These are phyloP conservation scores for Anguilla rostrata DNA, from an alignment of 2,113 vertebrate species.

Conservation along the genomic window DNA sequence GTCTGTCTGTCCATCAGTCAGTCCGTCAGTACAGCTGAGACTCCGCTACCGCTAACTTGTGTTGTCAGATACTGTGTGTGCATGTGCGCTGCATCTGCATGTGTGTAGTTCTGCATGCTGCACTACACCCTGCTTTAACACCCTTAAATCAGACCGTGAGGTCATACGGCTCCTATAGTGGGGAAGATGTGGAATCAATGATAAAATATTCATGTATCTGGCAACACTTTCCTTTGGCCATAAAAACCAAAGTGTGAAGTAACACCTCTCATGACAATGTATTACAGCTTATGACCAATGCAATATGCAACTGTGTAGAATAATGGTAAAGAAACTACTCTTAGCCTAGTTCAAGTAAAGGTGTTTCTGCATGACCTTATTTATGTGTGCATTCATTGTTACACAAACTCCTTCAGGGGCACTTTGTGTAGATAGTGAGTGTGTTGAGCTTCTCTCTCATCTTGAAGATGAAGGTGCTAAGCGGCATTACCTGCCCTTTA, in stretches of 20 bases:
- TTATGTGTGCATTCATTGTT: not conserved
- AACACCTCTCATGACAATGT: no score
- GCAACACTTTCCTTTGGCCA: no score
- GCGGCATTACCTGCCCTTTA: not conserved
- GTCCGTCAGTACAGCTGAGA: not conserved
- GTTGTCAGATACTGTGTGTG: not conserved
- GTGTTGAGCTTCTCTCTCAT: not conserved
- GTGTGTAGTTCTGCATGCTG: not conserved
- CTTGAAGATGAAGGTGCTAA: not conserved
- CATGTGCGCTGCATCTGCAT: constrained; percentile 6
- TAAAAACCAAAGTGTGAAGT: no score
- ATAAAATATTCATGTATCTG: no score
- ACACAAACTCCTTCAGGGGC: no score
- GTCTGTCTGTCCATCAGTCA: not conserved
- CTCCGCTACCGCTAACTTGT: not conserved
- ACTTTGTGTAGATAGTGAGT: not conserved
- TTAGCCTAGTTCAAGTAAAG: no score
- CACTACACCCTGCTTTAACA: no score
- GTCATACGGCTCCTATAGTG: no score
- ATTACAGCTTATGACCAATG: no score
- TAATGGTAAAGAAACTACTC: no score
- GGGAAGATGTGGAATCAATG: no score
- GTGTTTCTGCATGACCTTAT: not conserved
- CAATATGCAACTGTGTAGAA: no score
- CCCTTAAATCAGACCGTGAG: not conserved